Evolutionary conservation across 30 jellyfish, hydroid and myxozoan genomes (phyloP).

Genomic region (Calvadosia cruxmelitensis): DNA sequence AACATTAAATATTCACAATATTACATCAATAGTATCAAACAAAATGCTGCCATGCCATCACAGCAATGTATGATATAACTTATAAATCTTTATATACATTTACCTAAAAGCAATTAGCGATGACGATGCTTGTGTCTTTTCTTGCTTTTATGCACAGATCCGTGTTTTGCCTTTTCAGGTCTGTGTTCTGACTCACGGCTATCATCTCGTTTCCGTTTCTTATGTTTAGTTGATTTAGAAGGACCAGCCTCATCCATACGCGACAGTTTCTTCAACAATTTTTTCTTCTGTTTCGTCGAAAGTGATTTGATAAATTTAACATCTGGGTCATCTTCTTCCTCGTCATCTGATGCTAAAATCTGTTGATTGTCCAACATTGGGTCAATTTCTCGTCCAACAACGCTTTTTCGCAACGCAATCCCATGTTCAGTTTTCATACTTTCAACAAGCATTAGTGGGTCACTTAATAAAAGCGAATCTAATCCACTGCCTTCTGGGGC

Average conservation of each 20-base stretch:
- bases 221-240: neutral
- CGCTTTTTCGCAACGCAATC: slow-evolving; percentile 52
- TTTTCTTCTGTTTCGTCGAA: slow-evolving; percentile 54
- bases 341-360: slow-evolving; percentile 77
- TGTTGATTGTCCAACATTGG: slow-evolving; percentile 89
- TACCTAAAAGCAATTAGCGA: neutral
- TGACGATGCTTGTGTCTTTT: neutral
- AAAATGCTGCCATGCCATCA: too few relatives aligned
- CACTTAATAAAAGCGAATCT: slow-evolving; percentile 61
- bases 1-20: too few relatives aligned
- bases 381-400: slow-evolving; percentile 82
- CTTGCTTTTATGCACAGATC: too few relatives aligned
- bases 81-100: too few relatives aligned
- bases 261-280: slow-evolving; percentile 34
- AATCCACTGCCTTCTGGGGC: slow-evolving; percentile 23
- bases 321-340: slow-evolving; percentile 50
- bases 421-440: slow-evolving; percentile 91
- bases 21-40: too few relatives aligned
- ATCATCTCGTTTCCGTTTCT: neutral
- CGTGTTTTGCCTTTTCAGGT: neutral
- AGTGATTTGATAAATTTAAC: slow-evolving; percentile 55
- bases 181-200: neutral
- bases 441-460: slow-evolving; percentile 66
- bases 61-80: too few relatives aligned
- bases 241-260: neutral